Base-by-base conservation (phyloP, 2,797 vertebrate species). In the Micromesistius poutassou region DNA sequence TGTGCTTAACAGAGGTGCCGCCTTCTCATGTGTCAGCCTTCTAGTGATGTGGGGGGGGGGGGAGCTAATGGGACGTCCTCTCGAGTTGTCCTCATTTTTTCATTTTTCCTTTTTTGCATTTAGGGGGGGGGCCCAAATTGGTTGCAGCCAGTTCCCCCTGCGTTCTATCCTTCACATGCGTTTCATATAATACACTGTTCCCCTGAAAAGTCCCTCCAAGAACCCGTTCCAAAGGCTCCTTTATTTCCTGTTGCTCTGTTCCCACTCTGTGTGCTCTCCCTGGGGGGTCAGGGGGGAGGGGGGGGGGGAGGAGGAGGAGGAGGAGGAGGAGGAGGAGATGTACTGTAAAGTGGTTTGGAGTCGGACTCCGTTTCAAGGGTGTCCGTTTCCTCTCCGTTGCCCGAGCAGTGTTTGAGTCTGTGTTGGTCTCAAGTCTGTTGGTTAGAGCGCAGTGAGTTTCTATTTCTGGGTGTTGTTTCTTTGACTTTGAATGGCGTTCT, bases 21-120 rank as follows among this genome's bases (percentile, higher is more conserved):
- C 90, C 88, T 87, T 92, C 90, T 91, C 88, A 87, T 91, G 90
- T 92, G 89, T 91, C 90, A 88, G 87, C 84, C 78, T 90, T 87
- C 87, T 87, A 31, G 2, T 12, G 72, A 74, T 78, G 83, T 31
- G 36, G 42, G 4, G 22, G 79, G 4, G 40, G 8, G 2, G 12
- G 12, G 10, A 5, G 78, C 31, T 35, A 36, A 72, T 33, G 22
- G 55, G n/a, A 25, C 22, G n/a, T 62, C 22, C 55, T 22, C 8
- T 62, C 22, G n/a, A 62, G 55, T 50, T 4, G 2, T 50, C 46
- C 46, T 62, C 22, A 6, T 9, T 25, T 62, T 55, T 66, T 66
- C 10, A 7, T 9, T 10, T 8, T 8, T 66, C n/a, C 7, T 25
- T 10, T 8, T 68, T 68, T 68, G 10, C 62, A 3, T 68, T 68